phyloP scores from a whole-genome alignment of 2,797 vertebrate species.

The Macrochelys suwanniensis region DNA sequence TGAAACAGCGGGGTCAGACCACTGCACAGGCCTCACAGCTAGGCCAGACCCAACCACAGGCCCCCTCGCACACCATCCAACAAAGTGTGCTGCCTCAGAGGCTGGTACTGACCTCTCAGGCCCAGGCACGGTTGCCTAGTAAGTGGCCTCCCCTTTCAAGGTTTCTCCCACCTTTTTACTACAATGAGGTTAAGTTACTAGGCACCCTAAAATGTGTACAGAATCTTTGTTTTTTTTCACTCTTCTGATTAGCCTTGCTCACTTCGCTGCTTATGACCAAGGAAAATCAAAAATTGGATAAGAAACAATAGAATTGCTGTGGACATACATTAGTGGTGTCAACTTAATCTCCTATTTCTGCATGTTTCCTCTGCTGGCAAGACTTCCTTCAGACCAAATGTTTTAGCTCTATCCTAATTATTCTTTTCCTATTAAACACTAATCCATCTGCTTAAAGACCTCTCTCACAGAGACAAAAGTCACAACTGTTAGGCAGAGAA shows the following conservation, averaged over 20 bases:
- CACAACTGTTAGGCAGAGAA: constrained; percentile 65
- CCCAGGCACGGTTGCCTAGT: constrained; percentile 99
- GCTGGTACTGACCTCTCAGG: constrained; percentile 98
- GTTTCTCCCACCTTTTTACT: constrained; percentile 82
- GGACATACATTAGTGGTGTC: constrained; percentile 81
- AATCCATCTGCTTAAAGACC: constrained; percentile 77
- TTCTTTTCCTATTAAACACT: constrained; percentile 76
- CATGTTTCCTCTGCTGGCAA: constrained; percentile 79
- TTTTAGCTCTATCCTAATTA: constrained; percentile 72
- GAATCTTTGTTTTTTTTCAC: constrained; percentile 79
- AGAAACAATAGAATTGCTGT: constrained; percentile 79
- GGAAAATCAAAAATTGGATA: constrained; percentile 76
- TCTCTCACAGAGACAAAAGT: constrained; percentile 41
- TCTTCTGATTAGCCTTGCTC: constrained; percentile 76
- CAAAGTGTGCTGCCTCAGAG: constrained; percentile 94
- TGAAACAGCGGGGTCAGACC: constrained; percentile 86
- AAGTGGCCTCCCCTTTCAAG: constrained; percentile 91
- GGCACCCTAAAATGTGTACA: constrained; percentile 79
- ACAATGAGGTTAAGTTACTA: constrained; percentile 78
- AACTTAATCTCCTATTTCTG: constrained; percentile 81
- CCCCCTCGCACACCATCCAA: constrained; percentile 90
- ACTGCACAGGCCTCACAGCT: constrained; percentile 84
- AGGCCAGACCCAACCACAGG: constrained; percentile 87
- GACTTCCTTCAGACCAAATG: constrained; percentile 75
- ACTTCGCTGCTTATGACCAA: constrained; percentile 69